phyloP scores from a whole-genome alignment of 2,113 vertebrate species.

The Petrocephalus zakoni region DNA sequence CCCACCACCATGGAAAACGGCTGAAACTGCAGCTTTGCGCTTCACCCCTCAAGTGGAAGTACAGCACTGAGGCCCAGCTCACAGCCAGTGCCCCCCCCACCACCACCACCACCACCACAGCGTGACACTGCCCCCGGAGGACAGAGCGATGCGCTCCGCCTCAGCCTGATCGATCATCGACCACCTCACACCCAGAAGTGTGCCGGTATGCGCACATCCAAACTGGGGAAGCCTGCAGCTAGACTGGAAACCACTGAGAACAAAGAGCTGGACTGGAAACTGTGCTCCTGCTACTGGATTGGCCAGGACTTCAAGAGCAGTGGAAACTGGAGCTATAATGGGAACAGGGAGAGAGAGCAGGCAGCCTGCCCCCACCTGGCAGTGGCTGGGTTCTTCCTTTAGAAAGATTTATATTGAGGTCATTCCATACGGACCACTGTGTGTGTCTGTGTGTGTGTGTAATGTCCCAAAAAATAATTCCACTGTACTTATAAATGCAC shows the following conservation, averaged over 20 bases:
- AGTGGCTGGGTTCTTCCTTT: neutral
- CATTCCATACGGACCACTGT: neutral
- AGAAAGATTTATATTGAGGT: neutral
- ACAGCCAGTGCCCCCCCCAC: no score
- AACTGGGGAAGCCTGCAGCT: neutral
- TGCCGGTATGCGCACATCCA: neutral
- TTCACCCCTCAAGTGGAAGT: neutral
- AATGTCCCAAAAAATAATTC: neutral
- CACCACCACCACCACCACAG: no score
- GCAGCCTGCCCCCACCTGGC: neutral
- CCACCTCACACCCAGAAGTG: neutral
- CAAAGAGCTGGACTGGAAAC: neutral
- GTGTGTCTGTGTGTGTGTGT: neutral
- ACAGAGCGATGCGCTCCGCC: neutral
- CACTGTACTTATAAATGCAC: neutral
- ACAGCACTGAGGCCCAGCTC: neutral
- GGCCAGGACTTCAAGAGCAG: neutral
- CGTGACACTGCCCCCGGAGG: neutral
- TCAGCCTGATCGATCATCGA: neutral
- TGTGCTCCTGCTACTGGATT: neutral
- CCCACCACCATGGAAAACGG: conserved; percentile 33
- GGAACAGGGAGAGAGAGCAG: neutral
- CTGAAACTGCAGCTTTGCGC: neutral
- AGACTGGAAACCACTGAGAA: neutral
- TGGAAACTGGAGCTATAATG: neutral